phyloP scores from a whole-genome alignment of 2,113 vertebrate genomes.

The Ivindomyrus marchei region DNA sequence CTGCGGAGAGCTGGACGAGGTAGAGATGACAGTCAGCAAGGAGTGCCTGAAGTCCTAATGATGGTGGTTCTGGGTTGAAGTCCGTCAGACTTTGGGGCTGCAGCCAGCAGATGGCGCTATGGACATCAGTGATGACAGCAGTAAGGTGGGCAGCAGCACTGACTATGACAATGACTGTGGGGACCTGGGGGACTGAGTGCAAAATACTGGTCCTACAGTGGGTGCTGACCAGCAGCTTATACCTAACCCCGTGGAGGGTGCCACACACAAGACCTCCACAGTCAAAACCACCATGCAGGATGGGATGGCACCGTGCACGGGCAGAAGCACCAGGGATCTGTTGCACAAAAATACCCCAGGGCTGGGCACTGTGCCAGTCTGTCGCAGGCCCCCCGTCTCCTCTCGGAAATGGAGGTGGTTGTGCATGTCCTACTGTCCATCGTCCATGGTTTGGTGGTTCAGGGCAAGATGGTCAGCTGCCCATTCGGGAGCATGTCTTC shows the following conservation, averaged over 20 bases:
- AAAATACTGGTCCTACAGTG: slow-evolving; percentile 45
- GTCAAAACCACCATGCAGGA: slow-evolving; percentile 60
- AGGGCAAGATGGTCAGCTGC: slow-evolving; percentile 51
- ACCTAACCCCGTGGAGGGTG: slow-evolving; percentile 59
- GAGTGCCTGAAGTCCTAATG: slow-evolving; percentile 65
- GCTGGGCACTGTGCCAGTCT: background rate
- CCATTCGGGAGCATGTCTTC: slow-evolving; percentile 49
- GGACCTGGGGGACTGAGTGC: slow-evolving; percentile 46
- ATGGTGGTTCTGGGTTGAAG: slow-evolving; percentile 74
- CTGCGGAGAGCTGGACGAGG: slow-evolving; percentile 71
- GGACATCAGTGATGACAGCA: background rate
- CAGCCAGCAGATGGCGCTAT: slow-evolving; percentile 38
- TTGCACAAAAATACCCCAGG: background rate
- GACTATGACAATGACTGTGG: slow-evolving; percentile 43
- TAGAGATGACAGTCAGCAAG: slow-evolving; percentile 81
- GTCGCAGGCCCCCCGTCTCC: slow-evolving; percentile 38
- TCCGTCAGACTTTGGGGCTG: slow-evolving; percentile 54
- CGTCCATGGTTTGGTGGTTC: slow-evolving; percentile 62
- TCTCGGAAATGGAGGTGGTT: slow-evolving; percentile 87
- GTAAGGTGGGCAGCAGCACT: background rate
- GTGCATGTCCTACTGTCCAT: slow-evolving; percentile 88
- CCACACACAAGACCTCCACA: slow-evolving; percentile 55
- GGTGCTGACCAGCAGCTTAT: slow-evolving; percentile 45
- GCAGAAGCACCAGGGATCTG: background rate
- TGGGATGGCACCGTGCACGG: slow-evolving; percentile 35